Base-by-base conservation (phyloP, 2,797 vertebrate species). In the Dallia pectoralis region DNA sequence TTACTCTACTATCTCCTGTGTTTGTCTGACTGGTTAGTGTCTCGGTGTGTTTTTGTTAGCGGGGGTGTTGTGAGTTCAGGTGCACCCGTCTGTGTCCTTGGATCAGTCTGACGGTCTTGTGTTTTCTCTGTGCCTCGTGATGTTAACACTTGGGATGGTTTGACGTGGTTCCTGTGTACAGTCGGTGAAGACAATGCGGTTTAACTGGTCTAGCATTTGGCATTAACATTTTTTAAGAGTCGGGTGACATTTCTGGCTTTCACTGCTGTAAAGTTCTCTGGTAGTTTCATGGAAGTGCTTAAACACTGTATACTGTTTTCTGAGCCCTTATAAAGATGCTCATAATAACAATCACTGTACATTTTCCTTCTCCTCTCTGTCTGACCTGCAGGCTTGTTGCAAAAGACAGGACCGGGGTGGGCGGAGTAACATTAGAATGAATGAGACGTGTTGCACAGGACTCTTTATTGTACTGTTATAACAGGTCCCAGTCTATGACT, bases 371-470 rank as follows among this genome's bases (percentile, higher is more conserved):
- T 61, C 33, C 40, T 19, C 69, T 70, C 49, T n/a, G 18, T 18
- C 25, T 15, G 51, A 6, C 51, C 33, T 71, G 69, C 32, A 22
- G 11, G 22, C 33, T 36, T n/a, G 65, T 22, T 67, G 36, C 36
- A 67, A 33, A 44, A 67, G 65, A 33, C 65, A 33, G 44, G 65
- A 36, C 65, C 44, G 65, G 65, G 48, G 61, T 33, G 49, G 63
- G 30, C 61, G 53, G 8, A 7, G 63, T 73, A 63, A 67, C 29
- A 73, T 53, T 65, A 12, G 61, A 72, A 63, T 63, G 59, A 65
- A 74, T 70, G 56, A 48, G 67, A 15, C 30, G 22, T 74, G 53
- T 74, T 70, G 59, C 70, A 48, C n/a, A n/a, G n/a, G n/a, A n/a
- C n/a, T n/a, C n/a, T n/a, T n/a, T n/a, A n/a, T n/a, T n/a, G n/a